Evolutionary conservation across 2,888 invertebrate species (phyloP).

Genomic region (Brenthis daphne): DNA sequence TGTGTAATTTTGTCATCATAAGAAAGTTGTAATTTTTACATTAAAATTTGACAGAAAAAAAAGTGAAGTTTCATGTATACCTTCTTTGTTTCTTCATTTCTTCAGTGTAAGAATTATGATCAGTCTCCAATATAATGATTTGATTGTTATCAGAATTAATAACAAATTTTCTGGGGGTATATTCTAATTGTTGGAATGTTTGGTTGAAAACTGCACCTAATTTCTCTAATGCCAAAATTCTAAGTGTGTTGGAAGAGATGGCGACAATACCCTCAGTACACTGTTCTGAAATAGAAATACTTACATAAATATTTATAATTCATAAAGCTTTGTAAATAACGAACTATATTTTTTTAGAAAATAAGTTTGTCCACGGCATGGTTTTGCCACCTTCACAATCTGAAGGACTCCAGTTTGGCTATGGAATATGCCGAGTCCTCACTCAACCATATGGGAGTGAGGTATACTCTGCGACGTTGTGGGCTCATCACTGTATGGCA

Average conservation of each 20-base stretch:
- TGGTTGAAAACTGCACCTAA: slow-evolving; percentile 99
- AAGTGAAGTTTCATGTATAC: slow-evolving; percentile 45
- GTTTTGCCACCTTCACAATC: slow-evolving; percentile 85
- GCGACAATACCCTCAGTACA: slow-evolving; percentile 99
- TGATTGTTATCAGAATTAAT: slow-evolving; percentile 96
- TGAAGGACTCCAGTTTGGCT: slow-evolving; percentile 86
- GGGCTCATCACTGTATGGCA: slow-evolving; percentile 76
- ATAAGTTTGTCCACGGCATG: slow-evolving; percentile 80
- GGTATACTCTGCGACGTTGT: slow-evolving; percentile 85
- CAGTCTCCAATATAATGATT: slow-evolving; percentile 96
- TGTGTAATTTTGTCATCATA: slow-evolving; percentile 73
- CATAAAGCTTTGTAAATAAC: neutral
- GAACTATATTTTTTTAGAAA: neutral
- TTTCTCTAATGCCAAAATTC: slow-evolving; percentile 98
- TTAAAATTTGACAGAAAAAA: neutral
- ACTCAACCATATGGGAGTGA: slow-evolving; percentile 80
- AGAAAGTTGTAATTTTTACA: neutral
- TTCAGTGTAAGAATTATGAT: slow-evolving; percentile 99
- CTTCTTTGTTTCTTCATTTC: slow-evolving; percentile 95
- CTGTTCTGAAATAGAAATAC: slow-evolving; percentile 85
- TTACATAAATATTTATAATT: neutral
- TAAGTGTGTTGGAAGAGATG: slow-evolving; percentile 97
- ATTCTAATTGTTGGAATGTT: slow-evolving; percentile 94
- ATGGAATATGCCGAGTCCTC: slow-evolving; percentile 88
- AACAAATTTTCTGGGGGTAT: slow-evolving; percentile 97